A percentile compares a stretch with the other conserved stretches of the same genome.
These are phyloP conservation scores for Hypomecis atomaria DNA, from an alignment of 2,888 invertebrate genomes.

Conservation along the genomic window DNA sequence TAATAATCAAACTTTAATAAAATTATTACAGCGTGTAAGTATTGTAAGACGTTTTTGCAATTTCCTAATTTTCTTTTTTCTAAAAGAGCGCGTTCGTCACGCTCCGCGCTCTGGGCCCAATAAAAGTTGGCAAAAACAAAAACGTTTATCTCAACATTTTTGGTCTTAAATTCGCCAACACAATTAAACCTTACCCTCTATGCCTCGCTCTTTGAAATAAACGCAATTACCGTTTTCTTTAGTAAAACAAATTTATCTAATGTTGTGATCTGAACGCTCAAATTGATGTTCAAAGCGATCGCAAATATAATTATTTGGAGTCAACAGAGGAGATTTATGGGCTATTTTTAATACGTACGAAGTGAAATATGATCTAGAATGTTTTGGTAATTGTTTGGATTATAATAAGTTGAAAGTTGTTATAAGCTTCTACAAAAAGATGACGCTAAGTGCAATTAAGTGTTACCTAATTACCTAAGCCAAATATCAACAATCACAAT, in stretches of 20 bases:
- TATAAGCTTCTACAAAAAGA: too few relatives aligned
- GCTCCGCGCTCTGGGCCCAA: slow-evolving; percentile 1
- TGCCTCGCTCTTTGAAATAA: slow-evolving; percentile 30
- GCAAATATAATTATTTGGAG: slow-evolving; percentile 40
- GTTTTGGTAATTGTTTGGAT: too few relatives aligned
- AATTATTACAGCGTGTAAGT: too few relatives aligned
- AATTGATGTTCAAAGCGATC: slow-evolving; percentile 36
- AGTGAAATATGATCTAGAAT: background rate
- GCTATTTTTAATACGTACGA: slow-evolving; percentile 3
- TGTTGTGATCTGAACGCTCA: slow-evolving; percentile 24
- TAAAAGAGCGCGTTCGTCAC: background rate
- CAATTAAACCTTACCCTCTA: slow-evolving; percentile 24
- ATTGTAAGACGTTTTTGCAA: background rate
- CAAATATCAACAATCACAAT: too few relatives aligned
- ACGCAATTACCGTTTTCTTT: slow-evolving; percentile 40
- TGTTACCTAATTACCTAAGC: too few relatives aligned
- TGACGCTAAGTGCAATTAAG: too few relatives aligned
- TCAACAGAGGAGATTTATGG: slow-evolving; percentile 28
- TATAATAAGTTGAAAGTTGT: too few relatives aligned
- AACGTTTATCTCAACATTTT: slow-evolving; percentile 9
- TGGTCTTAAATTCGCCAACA: slow-evolving; percentile 24
- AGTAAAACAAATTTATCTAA: slow-evolving; percentile 36
- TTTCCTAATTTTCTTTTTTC: background rate
- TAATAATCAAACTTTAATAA: too few relatives aligned
- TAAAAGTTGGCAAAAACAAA: slow-evolving; percentile 18